A percentile compares a stretch with the other conserved stretches of the same genome.
These are phyloP conservation scores for Propithecus deckenii DNA, from an alignment of 2,797 vertebrate genomes.

Conservation along the genomic window DNA sequence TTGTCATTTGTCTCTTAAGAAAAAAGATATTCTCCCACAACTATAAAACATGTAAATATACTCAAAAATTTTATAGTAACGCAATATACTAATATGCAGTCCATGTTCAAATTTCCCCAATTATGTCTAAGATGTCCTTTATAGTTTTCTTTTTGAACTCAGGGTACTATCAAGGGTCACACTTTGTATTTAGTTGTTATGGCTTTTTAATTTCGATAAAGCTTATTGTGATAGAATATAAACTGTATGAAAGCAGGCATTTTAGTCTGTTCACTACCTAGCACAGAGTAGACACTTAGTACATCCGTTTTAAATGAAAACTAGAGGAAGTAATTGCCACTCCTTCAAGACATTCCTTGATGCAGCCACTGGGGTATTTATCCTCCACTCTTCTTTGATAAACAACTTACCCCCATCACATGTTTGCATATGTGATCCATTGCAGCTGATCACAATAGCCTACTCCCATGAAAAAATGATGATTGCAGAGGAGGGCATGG, in stretches of 20 bases:
- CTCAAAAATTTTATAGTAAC: neutral
- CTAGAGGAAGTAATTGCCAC: neutral
- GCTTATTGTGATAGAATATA: neutral
- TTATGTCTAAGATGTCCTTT: neutral
- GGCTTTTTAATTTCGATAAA: neutral
- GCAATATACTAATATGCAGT: neutral
- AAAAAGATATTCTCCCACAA: neutral
- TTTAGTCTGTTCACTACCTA: neutral
- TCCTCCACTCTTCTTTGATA: neutral
- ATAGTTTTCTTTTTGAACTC: neutral
- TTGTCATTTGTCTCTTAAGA: neutral
- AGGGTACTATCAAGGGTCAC: neutral
- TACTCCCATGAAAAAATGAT: neutral
- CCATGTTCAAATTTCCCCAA: neutral
- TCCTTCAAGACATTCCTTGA: neutral
- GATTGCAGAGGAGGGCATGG: neutral
- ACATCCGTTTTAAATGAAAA: neutral
- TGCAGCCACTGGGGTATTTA: neutral
- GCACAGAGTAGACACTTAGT: neutral
- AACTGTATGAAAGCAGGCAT: neutral
- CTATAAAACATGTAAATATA: neutral
- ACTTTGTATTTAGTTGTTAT: neutral
- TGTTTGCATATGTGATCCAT: neutral
- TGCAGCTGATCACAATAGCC: neutral
- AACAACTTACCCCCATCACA: neutral